Percentiles rank a stretch among this genome's conserved stretches.
Evolutionary conservation across 2,888 invertebrate genomes (phyloP).

Genomic region (Unio pictorum): DNA sequence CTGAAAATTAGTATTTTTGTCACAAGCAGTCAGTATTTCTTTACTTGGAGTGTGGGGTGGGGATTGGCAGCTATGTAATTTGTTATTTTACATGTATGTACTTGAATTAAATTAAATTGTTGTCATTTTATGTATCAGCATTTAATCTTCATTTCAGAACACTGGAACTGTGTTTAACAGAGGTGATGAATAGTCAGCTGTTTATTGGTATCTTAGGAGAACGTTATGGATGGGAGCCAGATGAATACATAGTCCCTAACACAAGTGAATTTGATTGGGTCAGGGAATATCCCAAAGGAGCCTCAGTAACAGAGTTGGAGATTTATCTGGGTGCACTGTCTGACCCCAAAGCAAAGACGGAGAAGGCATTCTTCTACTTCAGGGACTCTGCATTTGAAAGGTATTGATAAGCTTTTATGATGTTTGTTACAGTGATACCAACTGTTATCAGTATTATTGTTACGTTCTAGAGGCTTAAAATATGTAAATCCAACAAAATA

Average conservation of each 20-base stretch:
- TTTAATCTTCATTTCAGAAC: constrained; percentile 55
- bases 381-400: constrained; percentile 62
- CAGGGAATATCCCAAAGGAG: constrained; percentile 61
- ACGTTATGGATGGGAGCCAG: constrained; percentile 71
- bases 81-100: not conserved
- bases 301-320: constrained; percentile 72
- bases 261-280: constrained; percentile 69
- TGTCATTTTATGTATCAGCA: constrained; percentile 7
- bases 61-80: too few species aligned
- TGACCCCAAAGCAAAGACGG: constrained; percentile 39
- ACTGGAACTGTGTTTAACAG: constrained; percentile 70
- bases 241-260: constrained; percentile 60
- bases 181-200: constrained; percentile 70
- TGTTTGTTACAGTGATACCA: not conserved
- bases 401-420: constrained; percentile 21
- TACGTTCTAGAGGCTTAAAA: not conserved
- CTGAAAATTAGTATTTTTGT: too few species aligned
- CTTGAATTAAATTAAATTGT: not conserved
- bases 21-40: too few species aligned
- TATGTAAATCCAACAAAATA: too few species aligned
- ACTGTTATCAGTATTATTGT: not conserved
- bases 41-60: too few species aligned
- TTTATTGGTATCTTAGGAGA: constrained; percentile 72
- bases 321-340: constrained; percentile 66
- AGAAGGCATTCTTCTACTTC: constrained; percentile 70